Evolutionary conservation across 2,797 vertebrate species (phyloP), one percentile per base, ranked within the genome.

Genomic region (Bradypodion ventrale): DNA sequence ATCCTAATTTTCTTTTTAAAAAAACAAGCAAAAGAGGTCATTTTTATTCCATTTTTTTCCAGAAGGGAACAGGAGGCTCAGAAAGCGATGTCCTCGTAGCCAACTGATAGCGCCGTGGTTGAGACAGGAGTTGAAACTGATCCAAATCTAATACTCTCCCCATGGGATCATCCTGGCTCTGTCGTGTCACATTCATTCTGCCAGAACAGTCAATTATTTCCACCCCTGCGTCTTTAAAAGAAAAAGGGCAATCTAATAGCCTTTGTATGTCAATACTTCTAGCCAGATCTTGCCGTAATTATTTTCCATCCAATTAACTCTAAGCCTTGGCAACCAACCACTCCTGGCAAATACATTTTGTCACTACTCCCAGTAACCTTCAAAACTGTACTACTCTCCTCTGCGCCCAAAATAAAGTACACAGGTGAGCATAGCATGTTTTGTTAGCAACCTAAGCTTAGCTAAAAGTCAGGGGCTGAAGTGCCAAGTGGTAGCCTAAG

Each of bases 91-190:
- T 15, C 27, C 32, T 5, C 2, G 42, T 74, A 85, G 35, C 10
- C 69, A 42, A 19, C 29, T 7, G 29, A 63, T 8, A 29, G 63
- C 8, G 37, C 23, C 56, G 9, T 13, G 15, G 44, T 16, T 56
- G 44, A 52, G 62, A 6, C 15, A 46, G 68, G 32, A 65, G 25
- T 25, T n/a, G 59, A 32, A 52, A 32, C 44, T 23, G 6, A 59
- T 25, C 62, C 32, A 40, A 42, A 66, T 42, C 3, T 2, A 63
- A n/a, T 2, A 27, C 8, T 63, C 44, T n/a, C 23, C 21, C 69
- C 8, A 19, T 0, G 21, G 19, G 70, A 40, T 9, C 7, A 5
- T 1, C 0, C 8, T 7, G 52, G 13, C 8, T 1, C 3, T 21
- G 42, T 62, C 1, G 27, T n/a, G 19, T 23, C n/a, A 37, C 2